Base-by-base conservation (phyloP, 2,113 vertebrate genomes). In the Hippocampus abdominalis region DNA sequence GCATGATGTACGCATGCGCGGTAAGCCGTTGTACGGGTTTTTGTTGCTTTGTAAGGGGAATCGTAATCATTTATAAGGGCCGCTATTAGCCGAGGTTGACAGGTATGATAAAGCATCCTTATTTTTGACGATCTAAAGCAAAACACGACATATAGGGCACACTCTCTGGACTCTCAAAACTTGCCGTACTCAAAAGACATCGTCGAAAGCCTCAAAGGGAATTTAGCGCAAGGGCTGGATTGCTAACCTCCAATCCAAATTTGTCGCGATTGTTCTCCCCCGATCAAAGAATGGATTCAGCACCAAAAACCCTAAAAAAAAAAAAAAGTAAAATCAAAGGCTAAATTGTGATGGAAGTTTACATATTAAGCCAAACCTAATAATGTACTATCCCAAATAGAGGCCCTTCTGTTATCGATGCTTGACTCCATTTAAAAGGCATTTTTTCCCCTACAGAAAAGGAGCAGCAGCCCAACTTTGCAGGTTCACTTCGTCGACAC, bases 161-260 rank as follows among this genome's bases (percentile, higher is more conserved):
- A n/a, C n/a, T n/a, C n/a, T n/a, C n/a, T n/a, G n/a, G n/a, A 44
- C 42, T 44, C 32, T 36, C 32, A 32, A 32, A 32, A 0, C 29
- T 4, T 4, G 29, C 12, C 1, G 12, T 11, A 44, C 42, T 13
- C 42, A 12, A 10, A 69, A 48, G 48, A 66, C 68, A 77, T 77
- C 62, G 69, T 74, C 75, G 81, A 79, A 76, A 74, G 78, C 79
- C 86, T 89, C 88, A 86, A 81, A 89, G 83, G 66, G 69, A 70
- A 36, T 36, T 46, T 32, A 66, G 67, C 66, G 60, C 73, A 71
- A 72, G 48, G 74, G 72, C 77, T 78, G 72, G 76, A 78, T 83
- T 82, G 70, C 81, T 78, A 82, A 84, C 75, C 78, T 84, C 79
- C 69, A 71, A 82, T 82, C 80, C 78, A 66, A 83, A 84, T 81